phyloP scores from a whole-genome alignment of 2,113 vertebrate genomes.

The Ictidomys tridecemlineatus region DNA sequence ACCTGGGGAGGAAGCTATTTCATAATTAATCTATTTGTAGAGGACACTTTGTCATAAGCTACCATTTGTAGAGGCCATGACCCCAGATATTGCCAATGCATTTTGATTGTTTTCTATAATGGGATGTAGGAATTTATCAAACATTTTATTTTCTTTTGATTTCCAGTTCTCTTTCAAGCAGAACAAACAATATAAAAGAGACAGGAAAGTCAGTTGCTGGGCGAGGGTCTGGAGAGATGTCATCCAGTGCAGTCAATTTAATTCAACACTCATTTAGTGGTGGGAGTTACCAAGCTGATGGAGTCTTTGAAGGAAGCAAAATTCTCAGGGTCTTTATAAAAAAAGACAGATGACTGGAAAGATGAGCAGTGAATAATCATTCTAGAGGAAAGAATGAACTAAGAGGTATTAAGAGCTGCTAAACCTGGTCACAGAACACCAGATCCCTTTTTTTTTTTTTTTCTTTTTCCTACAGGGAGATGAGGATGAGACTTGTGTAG shows the following conservation, averaged over 20 bases:
- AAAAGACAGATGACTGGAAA: conserved; percentile 22
- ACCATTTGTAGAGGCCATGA: neutral
- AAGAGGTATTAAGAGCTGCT: neutral
- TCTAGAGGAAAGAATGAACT: conserved; percentile 3
- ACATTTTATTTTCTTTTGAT: conserved; percentile 37
- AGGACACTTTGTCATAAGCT: neutral
- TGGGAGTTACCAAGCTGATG: neutral
- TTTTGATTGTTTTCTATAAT: neutral
- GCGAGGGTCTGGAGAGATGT: neutral
- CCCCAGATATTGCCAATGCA: neutral
- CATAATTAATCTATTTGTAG: neutral
- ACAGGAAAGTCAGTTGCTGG: neutral
- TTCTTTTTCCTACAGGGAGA: neutral
- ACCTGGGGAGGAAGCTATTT: neutral
- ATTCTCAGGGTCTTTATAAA: conserved; percentile 34
- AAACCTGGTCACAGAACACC: neutral
- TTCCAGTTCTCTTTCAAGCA: conserved; percentile 37
- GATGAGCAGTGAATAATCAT: neutral
- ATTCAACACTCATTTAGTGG: conserved; percentile 26
- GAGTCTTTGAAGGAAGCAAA: conserved; percentile 2
- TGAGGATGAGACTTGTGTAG: neutral
- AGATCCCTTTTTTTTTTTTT: neutral
- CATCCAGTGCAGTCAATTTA: conserved; percentile 23
- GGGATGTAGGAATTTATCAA: neutral
- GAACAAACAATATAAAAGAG: neutral